phyloP scores from a whole-genome alignment of 2,888 invertebrate species.

The Drosophila birchii region DNA sequence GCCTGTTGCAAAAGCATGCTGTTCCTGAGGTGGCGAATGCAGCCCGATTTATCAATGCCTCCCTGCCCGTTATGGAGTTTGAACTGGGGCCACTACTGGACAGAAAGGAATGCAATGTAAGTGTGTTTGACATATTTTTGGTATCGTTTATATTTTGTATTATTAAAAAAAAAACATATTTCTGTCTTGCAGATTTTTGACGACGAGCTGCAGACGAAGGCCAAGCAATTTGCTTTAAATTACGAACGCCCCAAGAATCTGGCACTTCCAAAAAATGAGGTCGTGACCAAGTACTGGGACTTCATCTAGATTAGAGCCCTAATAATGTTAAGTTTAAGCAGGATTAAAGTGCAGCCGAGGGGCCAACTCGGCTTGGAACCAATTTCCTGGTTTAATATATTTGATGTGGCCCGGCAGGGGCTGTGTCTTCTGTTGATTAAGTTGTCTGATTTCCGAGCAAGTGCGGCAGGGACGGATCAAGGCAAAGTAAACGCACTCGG shows the following conservation, averaged over 20 bases:
- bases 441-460: conserved; percentile 51
- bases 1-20: conserved; percentile 90
- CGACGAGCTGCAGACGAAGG: conserved; percentile 90
- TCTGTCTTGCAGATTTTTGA: conserved; percentile 88
- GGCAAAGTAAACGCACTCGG: conserved; percentile 90
- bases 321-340: conserved; percentile 26
- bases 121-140: conserved; percentile 40
- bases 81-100: conserved; percentile 89
- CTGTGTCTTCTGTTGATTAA: conserved; percentile 86
- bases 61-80: conserved; percentile 89
- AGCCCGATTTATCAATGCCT: conserved; percentile 89
- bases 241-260: conserved; percentile 90
- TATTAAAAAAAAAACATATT: neutral
- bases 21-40: conserved; percentile 90
- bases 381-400: conserved; percentile 42
- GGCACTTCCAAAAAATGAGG: conserved; percentile 87
- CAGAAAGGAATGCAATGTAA: conserved; percentile 87
- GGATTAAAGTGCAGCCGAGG: conserved; percentile 33
- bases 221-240: conserved; percentile 90
- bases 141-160: neutral
- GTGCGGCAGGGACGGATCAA: conserved; percentile 86
- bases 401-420: conserved; percentile 89
- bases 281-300: conserved; percentile 89
- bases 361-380: conserved; percentile 52
- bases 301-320: conserved; percentile 67